These are phyloP conservation scores for Thermophis baileyi DNA, from an alignment of 2,113 vertebrate species.

Conservation along the genomic window DNA sequence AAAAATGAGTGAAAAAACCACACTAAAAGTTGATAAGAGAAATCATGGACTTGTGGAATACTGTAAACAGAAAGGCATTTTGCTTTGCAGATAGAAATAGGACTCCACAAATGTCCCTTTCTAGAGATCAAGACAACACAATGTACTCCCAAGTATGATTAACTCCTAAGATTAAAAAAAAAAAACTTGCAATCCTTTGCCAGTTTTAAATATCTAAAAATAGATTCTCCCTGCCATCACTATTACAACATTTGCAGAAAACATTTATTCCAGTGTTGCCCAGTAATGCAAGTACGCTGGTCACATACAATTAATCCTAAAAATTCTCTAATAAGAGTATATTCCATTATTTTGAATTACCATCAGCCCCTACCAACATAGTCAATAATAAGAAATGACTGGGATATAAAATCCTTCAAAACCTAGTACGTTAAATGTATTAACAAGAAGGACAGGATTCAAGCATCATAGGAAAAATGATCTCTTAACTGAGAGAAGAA, in stretches of 20 bases:
- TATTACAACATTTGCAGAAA: not conserved
- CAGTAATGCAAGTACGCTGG: not conserved
- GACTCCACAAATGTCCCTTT: not conserved
- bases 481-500: not conserved
- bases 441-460: not conserved
- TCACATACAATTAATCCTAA: not conserved
- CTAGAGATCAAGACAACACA: not conserved
- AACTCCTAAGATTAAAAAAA: not conserved
- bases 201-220: not conserved
- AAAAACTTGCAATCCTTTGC: not conserved
- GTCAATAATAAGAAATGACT: not conserved
- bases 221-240: not conserved
- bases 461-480: not conserved
- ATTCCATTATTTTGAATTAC: not conserved
- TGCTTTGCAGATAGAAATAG: not conserved
- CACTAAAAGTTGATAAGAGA: not conserved
- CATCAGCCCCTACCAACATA: not conserved
- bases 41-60: not conserved
- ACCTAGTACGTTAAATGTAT: not conserved
- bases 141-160: not conserved
- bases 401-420: not conserved
- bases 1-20: not conserved
- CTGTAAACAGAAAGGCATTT: not conserved
- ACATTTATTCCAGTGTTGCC: not conserved
- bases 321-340: not conserved